Conservation (phyloP, 2,888 invertebrate genomes). For the Orchesellides sinensis region DNA sequence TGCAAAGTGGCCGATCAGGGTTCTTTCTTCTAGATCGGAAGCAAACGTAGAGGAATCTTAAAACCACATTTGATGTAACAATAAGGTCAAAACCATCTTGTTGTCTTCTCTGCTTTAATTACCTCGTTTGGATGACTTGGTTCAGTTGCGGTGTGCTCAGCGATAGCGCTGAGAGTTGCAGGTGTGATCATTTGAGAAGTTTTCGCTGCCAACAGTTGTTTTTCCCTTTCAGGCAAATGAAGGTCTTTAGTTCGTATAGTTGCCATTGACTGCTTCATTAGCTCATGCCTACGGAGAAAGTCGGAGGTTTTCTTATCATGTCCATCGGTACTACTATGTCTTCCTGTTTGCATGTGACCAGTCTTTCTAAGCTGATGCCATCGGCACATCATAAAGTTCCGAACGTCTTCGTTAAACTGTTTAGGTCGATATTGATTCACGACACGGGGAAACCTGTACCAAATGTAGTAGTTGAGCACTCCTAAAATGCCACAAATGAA, state of each 20-base stretch:
- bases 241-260: not conserved
- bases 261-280: not conserved
- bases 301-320: not conserved
- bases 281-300: not conserved
- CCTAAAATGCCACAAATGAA: constrained; percentile 13
- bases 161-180: too few relatives aligned
- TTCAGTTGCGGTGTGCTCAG: too few relatives aligned
- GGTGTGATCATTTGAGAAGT: not conserved
- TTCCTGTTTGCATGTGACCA: not conserved
- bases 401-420: constrained; percentile 1
- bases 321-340: too few relatives aligned
- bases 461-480: constrained; percentile 50
- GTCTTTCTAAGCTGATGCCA: not conserved
- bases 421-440: too few relatives aligned
- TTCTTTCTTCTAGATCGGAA: too few relatives aligned
- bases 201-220: not conserved
- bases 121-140: not conserved
- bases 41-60: too few relatives aligned
- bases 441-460: too few relatives aligned
- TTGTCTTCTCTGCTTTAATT: too few relatives aligned
- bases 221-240: not conserved
- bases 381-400: not conserved
- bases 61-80: too few relatives aligned
- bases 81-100: too few relatives aligned
- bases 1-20: too few relatives aligned